phyloP scores from a whole-genome alignment of 2,888 invertebrate genomes.

The Eupithecia abbreviata region DNA sequence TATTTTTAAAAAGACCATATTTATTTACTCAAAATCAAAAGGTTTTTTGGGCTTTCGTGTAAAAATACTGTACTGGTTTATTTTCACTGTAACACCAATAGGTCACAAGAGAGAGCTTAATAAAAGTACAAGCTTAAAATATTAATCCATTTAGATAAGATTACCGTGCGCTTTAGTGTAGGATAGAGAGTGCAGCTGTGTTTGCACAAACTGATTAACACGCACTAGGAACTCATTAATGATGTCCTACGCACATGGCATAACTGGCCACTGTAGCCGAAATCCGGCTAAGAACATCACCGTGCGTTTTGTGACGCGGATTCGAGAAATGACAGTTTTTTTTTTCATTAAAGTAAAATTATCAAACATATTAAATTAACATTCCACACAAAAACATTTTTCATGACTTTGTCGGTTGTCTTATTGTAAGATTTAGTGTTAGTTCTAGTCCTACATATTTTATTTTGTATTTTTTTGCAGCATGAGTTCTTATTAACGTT shows the following conservation, averaged over 20 bases:
- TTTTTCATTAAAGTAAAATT: too few relatives aligned
- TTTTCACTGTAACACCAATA: background rate
- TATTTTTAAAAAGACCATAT: background rate
- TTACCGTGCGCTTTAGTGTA: background rate
- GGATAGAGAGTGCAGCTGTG: background rate
- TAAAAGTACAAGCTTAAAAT: slow-evolving; percentile 2
- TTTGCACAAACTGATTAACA: too few relatives aligned
- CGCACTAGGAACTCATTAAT: too few relatives aligned
- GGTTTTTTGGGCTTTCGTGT: background rate
- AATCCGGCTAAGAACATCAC: background rate
- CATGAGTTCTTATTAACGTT: background rate
- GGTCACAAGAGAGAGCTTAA: background rate
- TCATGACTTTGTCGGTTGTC: background rate
- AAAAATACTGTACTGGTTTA: background rate
- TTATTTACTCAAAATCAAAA: background rate
- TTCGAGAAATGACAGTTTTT: too few relatives aligned
- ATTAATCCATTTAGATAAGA: background rate
- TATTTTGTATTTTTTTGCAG: background rate
- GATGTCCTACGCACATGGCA: too few relatives aligned
- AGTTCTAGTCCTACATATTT: background rate
- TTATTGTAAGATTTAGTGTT: background rate
- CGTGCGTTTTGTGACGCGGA: background rate
- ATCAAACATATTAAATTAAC: background rate
- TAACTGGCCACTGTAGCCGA: background rate
- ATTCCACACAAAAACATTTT: background rate